Conservation (phyloP, 2,113 vertebrate genomes). For the Marcusenius ussheri region DNA sequence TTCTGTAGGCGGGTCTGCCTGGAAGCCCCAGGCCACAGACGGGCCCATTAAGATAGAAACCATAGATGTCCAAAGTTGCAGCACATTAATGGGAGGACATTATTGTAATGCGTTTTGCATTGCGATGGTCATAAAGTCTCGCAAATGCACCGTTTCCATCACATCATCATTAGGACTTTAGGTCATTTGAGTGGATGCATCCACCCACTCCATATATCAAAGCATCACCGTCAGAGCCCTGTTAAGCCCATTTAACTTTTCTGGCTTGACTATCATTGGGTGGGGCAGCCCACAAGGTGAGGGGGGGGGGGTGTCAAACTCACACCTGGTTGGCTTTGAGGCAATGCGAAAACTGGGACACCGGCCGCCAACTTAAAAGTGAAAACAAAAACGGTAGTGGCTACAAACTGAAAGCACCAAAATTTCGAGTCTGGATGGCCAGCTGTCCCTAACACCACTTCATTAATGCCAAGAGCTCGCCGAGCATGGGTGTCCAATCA, state of each 20-base stretch:
- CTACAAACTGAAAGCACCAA: neutral
- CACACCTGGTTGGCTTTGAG: neutral
- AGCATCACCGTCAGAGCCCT: conserved; percentile 21
- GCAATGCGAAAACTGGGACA: neutral
- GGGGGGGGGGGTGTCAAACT: no score
- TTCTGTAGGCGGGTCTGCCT: conserved; percentile 3
- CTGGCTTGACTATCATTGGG: neutral
- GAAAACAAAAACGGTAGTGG: neutral
- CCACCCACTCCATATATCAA: conserved; percentile 16
- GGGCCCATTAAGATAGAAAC: conserved; percentile 16
- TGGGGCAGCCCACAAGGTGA: neutral
- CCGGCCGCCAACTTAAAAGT: neutral
- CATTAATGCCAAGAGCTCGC: neutral
- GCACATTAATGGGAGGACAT: conserved; percentile 20
- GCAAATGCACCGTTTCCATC: neutral
- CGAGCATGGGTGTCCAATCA: neutral
- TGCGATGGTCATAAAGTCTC: conserved; percentile 2
- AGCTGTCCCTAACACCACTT: conserved; percentile 9
- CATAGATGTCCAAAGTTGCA: conserved; percentile 5
- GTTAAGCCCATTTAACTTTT: neutral
- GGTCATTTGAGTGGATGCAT: conserved; percentile 27
- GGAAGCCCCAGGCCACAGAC: neutral
- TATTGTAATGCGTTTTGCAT: conserved; percentile 26
- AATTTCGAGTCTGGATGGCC: neutral
- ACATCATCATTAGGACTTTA: conserved; percentile 29